Conservation (phyloP, 64 coral and sea anemone species). For the Montipora foliosa region DNA sequence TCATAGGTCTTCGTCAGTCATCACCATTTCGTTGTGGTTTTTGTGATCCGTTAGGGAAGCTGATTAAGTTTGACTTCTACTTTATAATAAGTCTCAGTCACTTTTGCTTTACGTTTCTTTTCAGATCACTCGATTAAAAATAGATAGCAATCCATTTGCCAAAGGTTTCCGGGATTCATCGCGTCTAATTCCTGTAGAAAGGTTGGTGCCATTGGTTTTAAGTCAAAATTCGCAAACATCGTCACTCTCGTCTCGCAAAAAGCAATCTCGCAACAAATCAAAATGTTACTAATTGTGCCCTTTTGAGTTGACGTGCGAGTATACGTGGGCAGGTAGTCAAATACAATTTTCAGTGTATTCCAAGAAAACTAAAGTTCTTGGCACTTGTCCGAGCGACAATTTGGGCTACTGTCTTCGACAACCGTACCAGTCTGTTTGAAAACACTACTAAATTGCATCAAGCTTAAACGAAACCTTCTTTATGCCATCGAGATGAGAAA, state of each 20-base stretch:
- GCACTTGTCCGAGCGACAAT: too few relatives aligned
- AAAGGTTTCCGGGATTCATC: constrained; percentile 81
- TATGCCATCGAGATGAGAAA: neutral
- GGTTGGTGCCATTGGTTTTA: constrained; percentile 17
- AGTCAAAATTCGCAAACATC: neutral
- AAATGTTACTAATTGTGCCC: too few relatives aligned
- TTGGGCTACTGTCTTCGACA: too few relatives aligned
- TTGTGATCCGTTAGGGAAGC: neutral
- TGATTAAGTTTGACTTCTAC: neutral
- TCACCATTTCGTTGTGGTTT: neutral
- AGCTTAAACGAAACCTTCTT: neutral
- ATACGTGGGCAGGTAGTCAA: too few relatives aligned
- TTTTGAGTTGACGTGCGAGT: neutral
- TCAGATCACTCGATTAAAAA: constrained; percentile 82
- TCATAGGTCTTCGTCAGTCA: neutral
- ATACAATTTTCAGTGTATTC: too few relatives aligned
- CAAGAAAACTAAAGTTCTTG: too few relatives aligned
- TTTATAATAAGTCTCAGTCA: neutral
- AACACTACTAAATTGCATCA: neutral
- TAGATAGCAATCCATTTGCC: constrained; percentile 82
- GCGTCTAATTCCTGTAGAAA: constrained; percentile 80
- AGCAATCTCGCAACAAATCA: too few relatives aligned
- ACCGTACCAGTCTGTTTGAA: neutral
- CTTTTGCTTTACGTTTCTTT: constrained; percentile 35
- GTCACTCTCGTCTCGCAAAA: neutral